phyloP scores from a whole-genome alignment of 2,113 vertebrate species.

The Gymnobelideus leadbeateri region DNA sequence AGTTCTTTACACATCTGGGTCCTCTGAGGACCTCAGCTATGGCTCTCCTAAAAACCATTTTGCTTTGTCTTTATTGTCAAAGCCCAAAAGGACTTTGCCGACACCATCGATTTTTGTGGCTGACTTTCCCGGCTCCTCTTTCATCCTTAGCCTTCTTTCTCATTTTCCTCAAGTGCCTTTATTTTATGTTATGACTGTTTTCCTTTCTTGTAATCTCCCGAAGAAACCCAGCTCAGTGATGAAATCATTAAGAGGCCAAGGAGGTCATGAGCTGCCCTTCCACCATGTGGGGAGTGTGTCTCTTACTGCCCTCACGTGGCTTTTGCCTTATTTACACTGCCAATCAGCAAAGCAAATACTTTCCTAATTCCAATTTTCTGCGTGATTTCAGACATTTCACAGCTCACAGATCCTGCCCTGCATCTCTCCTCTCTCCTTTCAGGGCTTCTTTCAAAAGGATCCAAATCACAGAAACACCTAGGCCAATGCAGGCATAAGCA shows the following conservation, averaged over 20 bases:
- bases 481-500: neutral
- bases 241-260: neutral
- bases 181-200: neutral
- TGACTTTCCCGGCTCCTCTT: neutral
- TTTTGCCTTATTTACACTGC: neutral
- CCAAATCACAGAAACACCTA: neutral
- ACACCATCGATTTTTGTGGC: neutral
- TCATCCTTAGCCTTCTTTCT: neutral
- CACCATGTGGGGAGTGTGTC: neutral
- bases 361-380: neutral
- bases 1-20: neutral
- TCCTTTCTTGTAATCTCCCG: neutral
- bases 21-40: neutral
- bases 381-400: neutral
- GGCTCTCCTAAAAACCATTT: neutral
- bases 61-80: neutral
- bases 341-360: constrained; percentile 2
- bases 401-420: neutral
- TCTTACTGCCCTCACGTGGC: neutral
- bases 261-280: neutral
- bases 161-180: neutral
- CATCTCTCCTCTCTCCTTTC: neutral
- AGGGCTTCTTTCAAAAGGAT: neutral
- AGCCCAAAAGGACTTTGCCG: neutral
- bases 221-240: neutral